Conservation (phyloP, 2,797 vertebrate species). For the Alauda arvensis region DNA sequence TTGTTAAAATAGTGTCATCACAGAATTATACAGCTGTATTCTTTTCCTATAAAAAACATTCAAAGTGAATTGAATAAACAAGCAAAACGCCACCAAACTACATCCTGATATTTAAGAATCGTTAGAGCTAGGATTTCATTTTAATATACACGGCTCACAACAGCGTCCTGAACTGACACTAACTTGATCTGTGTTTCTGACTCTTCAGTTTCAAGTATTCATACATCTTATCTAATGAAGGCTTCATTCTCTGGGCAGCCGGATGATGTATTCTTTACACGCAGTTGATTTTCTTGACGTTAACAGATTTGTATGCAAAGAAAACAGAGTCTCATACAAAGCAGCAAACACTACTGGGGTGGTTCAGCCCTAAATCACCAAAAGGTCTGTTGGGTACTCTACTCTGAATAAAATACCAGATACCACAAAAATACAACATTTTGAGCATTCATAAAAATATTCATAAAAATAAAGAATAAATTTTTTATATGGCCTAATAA, state of each 20-base stretch:
- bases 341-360: neutral
- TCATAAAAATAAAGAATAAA: neutral
- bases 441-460: no score
- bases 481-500: neutral
- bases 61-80: slow-evolving; percentile 25
- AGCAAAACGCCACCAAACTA: neutral
- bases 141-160: neutral
- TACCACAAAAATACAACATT: neutral
- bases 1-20: neutral
- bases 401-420: neutral
- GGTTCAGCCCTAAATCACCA: neutral
- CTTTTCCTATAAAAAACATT: slow-evolving; percentile 13
- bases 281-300: slow-evolving; percentile 15
- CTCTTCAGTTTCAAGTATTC: slow-evolving; percentile 33
- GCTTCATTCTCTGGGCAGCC: slow-evolving; percentile 9
- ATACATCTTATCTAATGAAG: slow-evolving; percentile 31
- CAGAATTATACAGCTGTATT: slow-evolving; percentile 25
- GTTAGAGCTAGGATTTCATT: slow-evolving; percentile 14
- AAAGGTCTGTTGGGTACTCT: neutral
- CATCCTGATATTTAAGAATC: neutral
- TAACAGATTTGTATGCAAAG: slow-evolving; percentile 20
- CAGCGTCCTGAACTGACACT: neutral
- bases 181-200: slow-evolving; percentile 33
- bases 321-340: neutral
- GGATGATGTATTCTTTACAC: slow-evolving; percentile 11